These are phyloP conservation scores for Hyppa rectilinea DNA, from an alignment of 2,888 invertebrate genomes.

Conservation along the genomic window DNA sequence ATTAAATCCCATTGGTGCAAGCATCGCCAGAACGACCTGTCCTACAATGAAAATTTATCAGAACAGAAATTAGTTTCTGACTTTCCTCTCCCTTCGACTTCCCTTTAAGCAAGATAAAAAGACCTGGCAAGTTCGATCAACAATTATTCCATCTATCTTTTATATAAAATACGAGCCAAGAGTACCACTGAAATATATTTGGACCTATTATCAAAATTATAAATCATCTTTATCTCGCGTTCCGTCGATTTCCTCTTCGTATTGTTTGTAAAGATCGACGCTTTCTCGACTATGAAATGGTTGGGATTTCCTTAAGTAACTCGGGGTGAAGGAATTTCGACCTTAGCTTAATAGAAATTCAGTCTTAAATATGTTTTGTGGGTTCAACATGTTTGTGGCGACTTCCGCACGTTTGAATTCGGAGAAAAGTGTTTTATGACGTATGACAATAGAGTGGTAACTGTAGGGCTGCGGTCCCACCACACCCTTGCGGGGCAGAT, in stretches of 20 bases:
- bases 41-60: not conserved
- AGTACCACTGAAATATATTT: constrained; percentile 66
- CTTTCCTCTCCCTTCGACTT: not conserved
- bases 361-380: constrained; percentile 9
- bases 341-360: not conserved
- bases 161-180: constrained; percentile 55
- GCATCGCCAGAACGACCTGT: not conserved
- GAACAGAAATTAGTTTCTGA: not conserved
- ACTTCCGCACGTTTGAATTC: constrained; percentile 19
- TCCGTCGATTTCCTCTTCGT: constrained; percentile 69
- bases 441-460: constrained; percentile 51
- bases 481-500: not conserved
- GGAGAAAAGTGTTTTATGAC: constrained; percentile 48
- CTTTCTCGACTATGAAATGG: constrained; percentile 67
- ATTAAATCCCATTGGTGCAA: no score
- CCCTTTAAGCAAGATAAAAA: constrained; percentile 16
- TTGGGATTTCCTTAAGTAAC: constrained; percentile 46
- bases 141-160: constrained; percentile 29
- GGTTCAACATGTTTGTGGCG: constrained; percentile 19
- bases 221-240: constrained; percentile 78
- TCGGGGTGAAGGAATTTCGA: constrained; percentile 8
- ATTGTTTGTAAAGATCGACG: constrained; percentile 65
- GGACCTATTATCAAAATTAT: constrained; percentile 75
- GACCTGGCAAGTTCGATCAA: constrained; percentile 24
- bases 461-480: constrained; percentile 6